Percentiles rank a stretch among this genome's conserved stretches.
Evolutionary conservation across 2,888 invertebrate genomes (phyloP).

Genomic region (Ichneumoninae sp.): DNA sequence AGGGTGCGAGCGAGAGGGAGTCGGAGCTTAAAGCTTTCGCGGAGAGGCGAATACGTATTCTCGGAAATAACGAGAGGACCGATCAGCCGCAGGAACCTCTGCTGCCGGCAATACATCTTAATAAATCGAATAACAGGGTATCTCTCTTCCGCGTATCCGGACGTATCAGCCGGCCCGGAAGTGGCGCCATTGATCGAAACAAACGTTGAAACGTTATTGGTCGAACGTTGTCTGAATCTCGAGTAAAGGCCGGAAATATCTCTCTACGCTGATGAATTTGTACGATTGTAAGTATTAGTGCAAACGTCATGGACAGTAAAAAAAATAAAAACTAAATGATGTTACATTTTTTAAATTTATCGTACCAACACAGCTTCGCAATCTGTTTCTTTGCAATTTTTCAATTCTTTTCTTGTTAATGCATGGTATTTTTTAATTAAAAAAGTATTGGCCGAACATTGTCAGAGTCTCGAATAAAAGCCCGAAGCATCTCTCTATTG

Average conservation of each 20-base stretch:
- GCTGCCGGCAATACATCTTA: conserved; percentile 64
- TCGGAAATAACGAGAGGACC: conserved; percentile 64
- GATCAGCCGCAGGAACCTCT: conserved; percentile 64
- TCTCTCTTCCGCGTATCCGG: conserved; percentile 35
- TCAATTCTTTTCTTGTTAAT: too few species aligned
- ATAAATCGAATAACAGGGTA: conserved; percentile 62
- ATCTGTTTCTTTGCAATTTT: too few species aligned
- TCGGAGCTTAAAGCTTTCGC: conserved; percentile 57
- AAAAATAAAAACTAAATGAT: not conserved
- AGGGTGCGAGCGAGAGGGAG: conserved; percentile 27
- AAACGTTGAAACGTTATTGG: conserved; percentile 26
- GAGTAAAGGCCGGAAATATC: not conserved
- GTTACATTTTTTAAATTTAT: not conserved
- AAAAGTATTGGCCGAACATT: conserved; percentile 1
- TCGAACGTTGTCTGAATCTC: not conserved
- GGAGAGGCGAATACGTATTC: conserved; percentile 57
- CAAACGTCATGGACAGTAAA: not conserved
- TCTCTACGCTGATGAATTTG: not conserved
- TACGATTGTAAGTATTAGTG: not conserved
- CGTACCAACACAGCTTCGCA: not conserved
- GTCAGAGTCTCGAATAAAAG: not conserved
- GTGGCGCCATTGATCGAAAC: conserved; percentile 41
- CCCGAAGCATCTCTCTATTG: not conserved
- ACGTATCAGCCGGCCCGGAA: conserved; percentile 26
- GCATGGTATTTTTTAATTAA: too few species aligned